Conservation (phyloP, 2,888 invertebrate species). For the Oligia latruncula region DNA sequence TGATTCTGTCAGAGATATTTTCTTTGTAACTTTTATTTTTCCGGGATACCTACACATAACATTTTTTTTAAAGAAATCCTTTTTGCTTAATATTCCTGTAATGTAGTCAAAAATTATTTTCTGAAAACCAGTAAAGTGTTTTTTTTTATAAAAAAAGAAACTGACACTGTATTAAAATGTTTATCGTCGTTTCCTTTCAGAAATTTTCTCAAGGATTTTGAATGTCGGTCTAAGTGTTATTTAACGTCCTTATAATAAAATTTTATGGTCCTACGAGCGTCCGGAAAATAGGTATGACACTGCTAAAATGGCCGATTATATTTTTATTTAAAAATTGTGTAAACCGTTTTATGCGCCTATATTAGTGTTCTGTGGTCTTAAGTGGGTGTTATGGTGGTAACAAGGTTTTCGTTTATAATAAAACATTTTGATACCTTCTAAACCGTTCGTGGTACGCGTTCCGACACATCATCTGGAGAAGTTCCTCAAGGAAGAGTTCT, state of each 20-base stretch:
- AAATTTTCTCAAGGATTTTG: neutral
- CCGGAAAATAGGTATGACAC: slow-evolving; percentile 8
- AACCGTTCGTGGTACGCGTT: too few species aligned
- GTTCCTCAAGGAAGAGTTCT: too few species aligned
- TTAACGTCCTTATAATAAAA: slow-evolving; percentile 10
- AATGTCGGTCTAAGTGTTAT: slow-evolving; percentile 10
- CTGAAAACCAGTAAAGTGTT: neutral
- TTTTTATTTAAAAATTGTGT: neutral
- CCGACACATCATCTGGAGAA: too few species aligned
- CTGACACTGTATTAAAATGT: neutral
- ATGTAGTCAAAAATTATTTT: neutral
- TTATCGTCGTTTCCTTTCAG: slow-evolving; percentile 2
- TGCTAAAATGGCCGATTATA: neutral
- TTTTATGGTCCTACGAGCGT: neutral
- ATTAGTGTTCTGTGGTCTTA: neutral
- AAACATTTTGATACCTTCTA: neutral
- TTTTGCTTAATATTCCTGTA: neutral
- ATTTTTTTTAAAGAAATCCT: too few species aligned
- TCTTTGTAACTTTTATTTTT: too few species aligned
- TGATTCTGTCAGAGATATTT: too few species aligned
- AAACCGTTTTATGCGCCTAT: too few species aligned
- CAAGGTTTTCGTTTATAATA: neutral
- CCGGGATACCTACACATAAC: too few species aligned
- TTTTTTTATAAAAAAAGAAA: slow-evolving; percentile 1
- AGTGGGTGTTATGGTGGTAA: neutral